A percentile compares a stretch with the other conserved stretches of the same genome.
Evolutionary conservation across 2,113 vertebrate genomes (phyloP).

Genomic region (Phoxinus phoxinus): DNA sequence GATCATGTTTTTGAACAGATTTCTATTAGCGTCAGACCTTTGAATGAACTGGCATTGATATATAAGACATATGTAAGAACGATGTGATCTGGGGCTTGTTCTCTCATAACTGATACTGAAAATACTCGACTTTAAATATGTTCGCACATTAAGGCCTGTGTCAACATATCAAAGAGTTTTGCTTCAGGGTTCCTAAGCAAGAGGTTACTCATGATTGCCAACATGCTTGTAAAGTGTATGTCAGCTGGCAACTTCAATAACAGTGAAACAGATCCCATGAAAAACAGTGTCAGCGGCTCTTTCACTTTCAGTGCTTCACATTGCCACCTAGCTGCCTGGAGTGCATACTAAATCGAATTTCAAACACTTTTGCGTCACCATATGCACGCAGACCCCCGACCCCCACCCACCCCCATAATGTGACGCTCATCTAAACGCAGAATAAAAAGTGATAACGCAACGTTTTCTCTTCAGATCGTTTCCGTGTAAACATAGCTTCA

Average conservation of each 20-base stretch:
- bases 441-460: too few species aligned
- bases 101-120: not conserved
- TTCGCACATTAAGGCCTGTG: not conserved
- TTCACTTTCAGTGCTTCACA: too few species aligned
- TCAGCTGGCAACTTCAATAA: not conserved
- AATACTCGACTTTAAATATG: not conserved
- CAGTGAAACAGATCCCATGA: too few species aligned
- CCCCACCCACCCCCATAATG: too few species aligned
- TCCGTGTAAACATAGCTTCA: too few species aligned
- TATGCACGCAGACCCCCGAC: too few species aligned
- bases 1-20: not conserved
- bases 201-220: not conserved
- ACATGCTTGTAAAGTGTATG: not conserved
- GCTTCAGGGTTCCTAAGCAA: not conserved
- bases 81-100: not conserved
- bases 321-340: too few species aligned
- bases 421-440: too few species aligned
- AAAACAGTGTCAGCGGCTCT: too few species aligned
- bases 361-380: too few species aligned
- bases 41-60: not conserved
- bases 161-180: not conserved
- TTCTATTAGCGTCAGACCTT: not conserved
- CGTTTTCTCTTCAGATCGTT: too few species aligned
- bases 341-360: too few species aligned
- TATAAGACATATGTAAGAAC: not conserved